Base-by-base conservation (phyloP, 2,113 vertebrate genomes). In the Lophius piscatorius region DNA sequence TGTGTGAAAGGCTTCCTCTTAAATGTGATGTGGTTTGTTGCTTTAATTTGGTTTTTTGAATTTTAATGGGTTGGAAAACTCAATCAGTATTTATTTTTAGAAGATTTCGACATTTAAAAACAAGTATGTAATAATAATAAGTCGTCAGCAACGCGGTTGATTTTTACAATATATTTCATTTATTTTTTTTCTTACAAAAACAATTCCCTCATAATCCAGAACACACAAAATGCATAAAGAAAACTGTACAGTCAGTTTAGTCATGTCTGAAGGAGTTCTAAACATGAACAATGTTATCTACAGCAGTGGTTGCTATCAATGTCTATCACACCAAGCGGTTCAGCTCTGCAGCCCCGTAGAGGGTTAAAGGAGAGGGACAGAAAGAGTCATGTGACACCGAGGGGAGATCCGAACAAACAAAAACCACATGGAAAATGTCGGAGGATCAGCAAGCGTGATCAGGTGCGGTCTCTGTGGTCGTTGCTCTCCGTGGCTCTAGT, bases 211-310 rank as follows among this genome's bases (percentile, higher is more conserved):
- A 81, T 90, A 90, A 88, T 91, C 85, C 86, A 88, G 82, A 87
- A 90, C 85, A 90, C 88, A 90, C 80, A 89, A 88, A 91, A 90
- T 88, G 87, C 84, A 85, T 89, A 88, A 88, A 86, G 78, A 86
- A 91, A 89, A 90, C 88, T 90, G 83, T 90, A 88, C 88, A 90
- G 83, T 88, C 76, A 78, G 80, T 79, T 84, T 74, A 34, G 76
- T 84, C 81, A 85, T 73, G 82, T 89, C 69, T 44, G 81, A 82
- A 87, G 68, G 67, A 82, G 86, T 87, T 86, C 87, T 89, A 87
- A 88, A 89, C 88, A 87, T 82, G 88, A 89, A 87, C 81, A 76
- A 85, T 81, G 79, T 75, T 89, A 90, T 90, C 87, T 90, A 90
- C 90, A 91, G 88, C 85, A 90, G 84, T 87, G 86, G 81, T 78